phyloP scores from a whole-genome alignment of 2,797 vertebrate genomes.

The Danionella dracula region DNA sequence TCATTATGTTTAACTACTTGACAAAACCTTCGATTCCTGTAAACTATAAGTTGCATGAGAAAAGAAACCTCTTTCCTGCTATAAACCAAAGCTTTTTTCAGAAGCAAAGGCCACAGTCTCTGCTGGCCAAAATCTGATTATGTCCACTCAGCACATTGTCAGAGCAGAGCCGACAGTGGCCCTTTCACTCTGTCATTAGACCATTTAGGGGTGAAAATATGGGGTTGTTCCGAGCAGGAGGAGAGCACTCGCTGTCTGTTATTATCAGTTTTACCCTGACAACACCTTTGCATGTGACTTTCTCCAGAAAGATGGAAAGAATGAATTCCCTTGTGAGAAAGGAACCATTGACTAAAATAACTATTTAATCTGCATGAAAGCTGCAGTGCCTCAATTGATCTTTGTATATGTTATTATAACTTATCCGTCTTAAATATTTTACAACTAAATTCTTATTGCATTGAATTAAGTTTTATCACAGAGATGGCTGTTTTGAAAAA shows the following conservation, averaged over 20 bases:
- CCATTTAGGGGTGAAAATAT: conserved; percentile 59
- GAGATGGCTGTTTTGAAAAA: too few species aligned
- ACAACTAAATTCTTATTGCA: too few species aligned
- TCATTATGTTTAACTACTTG: too few species aligned
- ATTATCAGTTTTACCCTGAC: conserved; percentile 71
- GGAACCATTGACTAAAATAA: conserved; percentile 69
- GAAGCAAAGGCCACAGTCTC: conserved; percentile 46
- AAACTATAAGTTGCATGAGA: neutral
- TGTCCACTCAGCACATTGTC: conserved; percentile 67
- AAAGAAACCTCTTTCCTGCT: neutral
- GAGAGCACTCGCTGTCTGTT: conserved; percentile 65
- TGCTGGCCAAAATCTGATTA: conserved; percentile 51
- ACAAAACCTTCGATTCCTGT: too few species aligned
- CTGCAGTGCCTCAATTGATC: too few species aligned
- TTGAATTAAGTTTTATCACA: too few species aligned
- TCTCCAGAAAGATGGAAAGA: conserved; percentile 54
- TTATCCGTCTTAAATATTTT: too few species aligned
- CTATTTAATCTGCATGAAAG: conserved; percentile 44
- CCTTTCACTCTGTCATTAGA: conserved; percentile 68
- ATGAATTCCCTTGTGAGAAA: conserved; percentile 51
- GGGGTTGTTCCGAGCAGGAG: conserved; percentile 64
- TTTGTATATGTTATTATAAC: too few species aligned
- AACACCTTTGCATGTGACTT: conserved; percentile 70
- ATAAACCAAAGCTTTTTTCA: neutral
- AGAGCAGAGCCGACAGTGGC: conserved; percentile 40